Conservation (phyloP, 2,113 vertebrate genomes). For the Nothocercus julius region DNA sequence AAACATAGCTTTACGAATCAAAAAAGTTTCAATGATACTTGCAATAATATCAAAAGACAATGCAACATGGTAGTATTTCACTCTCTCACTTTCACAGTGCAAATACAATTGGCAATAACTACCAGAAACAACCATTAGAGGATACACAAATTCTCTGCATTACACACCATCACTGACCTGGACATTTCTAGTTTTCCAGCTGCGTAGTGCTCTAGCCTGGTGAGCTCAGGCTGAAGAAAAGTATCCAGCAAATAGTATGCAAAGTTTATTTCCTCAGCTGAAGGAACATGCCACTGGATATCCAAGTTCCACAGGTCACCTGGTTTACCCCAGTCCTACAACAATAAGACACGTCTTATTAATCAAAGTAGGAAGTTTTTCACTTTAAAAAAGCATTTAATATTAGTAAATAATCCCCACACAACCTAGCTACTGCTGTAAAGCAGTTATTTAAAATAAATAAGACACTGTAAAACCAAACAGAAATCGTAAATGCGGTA, state of each 20-base stretch:
- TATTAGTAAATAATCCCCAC: background rate
- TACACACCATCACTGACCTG: constrained; percentile 75
- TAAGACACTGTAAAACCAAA: background rate
- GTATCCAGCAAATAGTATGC: constrained; percentile 91
- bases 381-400: background rate
- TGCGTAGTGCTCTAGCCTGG: constrained; percentile 85
- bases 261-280: constrained; percentile 86
- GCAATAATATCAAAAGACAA: background rate
- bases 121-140: background rate
- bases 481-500: background rate
- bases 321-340: constrained; percentile 96
- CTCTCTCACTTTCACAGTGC: background rate
- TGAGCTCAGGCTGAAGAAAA: constrained; percentile 93
- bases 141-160: background rate
- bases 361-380: background rate
- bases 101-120: background rate
- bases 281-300: constrained; percentile 95
- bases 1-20: background rate
- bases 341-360: background rate
- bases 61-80: background rate
- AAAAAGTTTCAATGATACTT: background rate
- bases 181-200: constrained; percentile 90
- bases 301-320: constrained; percentile 93
- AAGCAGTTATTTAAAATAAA: background rate
- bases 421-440: background rate